Evolutionary conservation across 2,797 vertebrate genomes (phyloP).

Genomic region (Podarcis siculus): DNA sequence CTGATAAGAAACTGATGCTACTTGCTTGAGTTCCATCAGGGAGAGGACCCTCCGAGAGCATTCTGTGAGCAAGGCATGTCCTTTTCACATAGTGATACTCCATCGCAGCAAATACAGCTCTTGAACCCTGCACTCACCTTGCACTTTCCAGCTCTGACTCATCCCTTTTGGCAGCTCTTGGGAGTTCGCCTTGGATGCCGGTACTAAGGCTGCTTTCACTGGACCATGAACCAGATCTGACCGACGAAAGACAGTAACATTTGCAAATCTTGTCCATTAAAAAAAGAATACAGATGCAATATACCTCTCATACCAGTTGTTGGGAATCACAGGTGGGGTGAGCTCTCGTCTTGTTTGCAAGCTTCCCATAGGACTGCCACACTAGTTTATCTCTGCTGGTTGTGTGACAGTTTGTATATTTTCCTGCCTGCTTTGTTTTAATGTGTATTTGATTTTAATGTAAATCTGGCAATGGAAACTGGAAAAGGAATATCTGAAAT

Average conservation of each 20-base stretch:
- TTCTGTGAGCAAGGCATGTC: background rate
- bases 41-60: background rate
- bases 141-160: background rate
- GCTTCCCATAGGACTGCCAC: too few species aligned
- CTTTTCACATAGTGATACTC: too few species aligned
- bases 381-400: too few species aligned
- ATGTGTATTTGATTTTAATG: too few species aligned
- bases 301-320: too few species aligned
- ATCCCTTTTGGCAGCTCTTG: background rate
- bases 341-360: too few species aligned
- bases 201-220: background rate
- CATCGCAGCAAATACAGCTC: background rate
- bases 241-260: background rate
- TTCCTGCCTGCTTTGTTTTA: too few species aligned
- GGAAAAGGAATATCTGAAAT: too few species aligned
- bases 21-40: background rate
- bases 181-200: background rate
- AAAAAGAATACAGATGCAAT: too few species aligned
- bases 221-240: conserved; percentile 10
- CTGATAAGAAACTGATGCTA: background rate
- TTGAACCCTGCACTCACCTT: background rate
- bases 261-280: background rate
- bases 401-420: too few species aligned
- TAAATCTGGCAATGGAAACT: too few species aligned
- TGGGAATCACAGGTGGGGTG: too few species aligned